Base-by-base conservation (phyloP, 1,140 invertebrate genomes). In the Nasonia giraulti region DNA sequence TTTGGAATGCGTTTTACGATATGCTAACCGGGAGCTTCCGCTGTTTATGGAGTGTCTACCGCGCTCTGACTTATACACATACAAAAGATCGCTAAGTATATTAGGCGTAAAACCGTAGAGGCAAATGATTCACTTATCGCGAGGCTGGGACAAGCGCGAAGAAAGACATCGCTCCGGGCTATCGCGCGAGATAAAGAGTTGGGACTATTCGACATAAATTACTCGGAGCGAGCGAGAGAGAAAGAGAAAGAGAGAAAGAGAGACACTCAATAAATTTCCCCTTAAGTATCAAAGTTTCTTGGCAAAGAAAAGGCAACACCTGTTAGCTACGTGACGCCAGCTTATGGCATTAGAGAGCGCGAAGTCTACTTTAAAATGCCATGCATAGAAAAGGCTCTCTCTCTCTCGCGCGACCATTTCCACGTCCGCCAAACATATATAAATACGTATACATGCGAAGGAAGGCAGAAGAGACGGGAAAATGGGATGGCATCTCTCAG, bases 281-380 rank as follows among this genome's bases (percentile, higher is more conserved):
- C 85, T 84, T 89, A 89, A 90, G 89, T 90, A 90, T 89, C 87
- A 89, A 90, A 90, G 86, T 90, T 90, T 80, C 86, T 77, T 81
- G 55, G 86, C 73, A 73, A 88, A 89, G 88, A 88, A 87, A 78
- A 81, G 23, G 88, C 87, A 89, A 90, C 89, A 91, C 87, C 88
- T 90, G 90, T 90, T 91, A 90, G 86, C 87, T 90, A 89, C 89
- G 90, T 91, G 90, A 86, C 86, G 86, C 85, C 86, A 74, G 89
- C 90, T 90, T 90, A 89, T 86, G 86, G 86, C 89, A 89, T 91
- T 90, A 91, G 80, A 80, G 33, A 10, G 47, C 33, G 40, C 33
- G 44, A 77, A 31, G n/a, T 79, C 62, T 89, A 88, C 88, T 91
- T 91, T 89, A 91, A 91, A 91, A 91, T 91, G 89, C 88, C 87